A percentile compares a stretch with the other conserved stretches of the same genome.
These are phyloP conservation scores for Colius striatus DNA, from an alignment of 2,113 vertebrate genomes.

Conservation along the genomic window DNA sequence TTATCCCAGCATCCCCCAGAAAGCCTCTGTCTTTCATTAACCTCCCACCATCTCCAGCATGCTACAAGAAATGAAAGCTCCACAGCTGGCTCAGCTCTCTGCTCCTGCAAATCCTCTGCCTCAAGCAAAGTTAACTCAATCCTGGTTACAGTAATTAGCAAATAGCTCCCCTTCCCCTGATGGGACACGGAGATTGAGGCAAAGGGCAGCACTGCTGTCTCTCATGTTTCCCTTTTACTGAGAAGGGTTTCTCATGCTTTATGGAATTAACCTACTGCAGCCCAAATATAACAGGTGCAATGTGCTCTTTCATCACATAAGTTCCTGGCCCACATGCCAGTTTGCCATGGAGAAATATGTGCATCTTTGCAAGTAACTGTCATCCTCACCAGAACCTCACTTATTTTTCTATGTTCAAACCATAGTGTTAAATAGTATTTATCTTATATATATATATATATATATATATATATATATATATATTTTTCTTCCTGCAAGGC, in stretches of 20 bases:
- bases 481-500: background rate
- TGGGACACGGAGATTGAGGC: background rate
- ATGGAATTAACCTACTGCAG: background rate
- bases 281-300: background rate
- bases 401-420: background rate
- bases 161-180: background rate
- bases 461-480: no score
- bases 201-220: background rate
- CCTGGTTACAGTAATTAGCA: fast-evolving
- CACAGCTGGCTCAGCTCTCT: background rate
- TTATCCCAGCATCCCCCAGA: background rate
- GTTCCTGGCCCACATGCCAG: background rate
- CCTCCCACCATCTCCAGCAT: background rate
- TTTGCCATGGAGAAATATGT: background rate
- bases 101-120: background rate
- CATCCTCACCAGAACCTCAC: background rate
- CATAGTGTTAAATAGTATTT: background rate
- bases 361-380: background rate
- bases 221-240: background rate
- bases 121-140: background rate
- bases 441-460: background rate
- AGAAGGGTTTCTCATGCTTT: background rate
- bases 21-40: background rate
- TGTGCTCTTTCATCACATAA: fast-evolving
- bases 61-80: background rate